phyloP scores from a whole-genome alignment of 2,113 vertebrate species.

The Chamaetylas fuelleborni region DNA sequence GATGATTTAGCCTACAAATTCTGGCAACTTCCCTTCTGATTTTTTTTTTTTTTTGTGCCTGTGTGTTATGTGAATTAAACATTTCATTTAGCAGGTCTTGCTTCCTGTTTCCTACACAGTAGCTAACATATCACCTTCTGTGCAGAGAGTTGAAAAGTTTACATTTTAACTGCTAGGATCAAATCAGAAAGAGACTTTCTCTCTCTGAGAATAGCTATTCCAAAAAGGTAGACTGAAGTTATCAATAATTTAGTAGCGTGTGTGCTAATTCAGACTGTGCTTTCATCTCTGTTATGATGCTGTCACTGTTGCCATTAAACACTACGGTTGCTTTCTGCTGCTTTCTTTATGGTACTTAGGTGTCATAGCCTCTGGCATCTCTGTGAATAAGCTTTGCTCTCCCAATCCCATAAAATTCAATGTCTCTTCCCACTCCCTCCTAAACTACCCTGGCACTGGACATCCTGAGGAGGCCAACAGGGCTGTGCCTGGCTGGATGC shows the following conservation, averaged over 20 bases:
- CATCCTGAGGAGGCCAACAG: fast-evolving
- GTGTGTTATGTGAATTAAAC: neutral
- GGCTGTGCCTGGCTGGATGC: fast-evolving
- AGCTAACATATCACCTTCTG: neutral
- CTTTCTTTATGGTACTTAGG: neutral
- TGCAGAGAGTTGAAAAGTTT: neutral
- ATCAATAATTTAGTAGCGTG: neutral
- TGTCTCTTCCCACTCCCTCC: neutral
- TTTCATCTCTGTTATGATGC: neutral
- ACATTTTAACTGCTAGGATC: neutral
- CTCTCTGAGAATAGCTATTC: neutral
- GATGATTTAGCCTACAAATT: neutral
- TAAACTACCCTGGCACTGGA: neutral
- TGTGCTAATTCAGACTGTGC: neutral
- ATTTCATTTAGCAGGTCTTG: neutral
- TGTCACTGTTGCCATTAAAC: neutral
- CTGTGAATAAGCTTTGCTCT: neutral
- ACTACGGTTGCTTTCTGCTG: neutral
- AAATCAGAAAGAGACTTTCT: neutral
- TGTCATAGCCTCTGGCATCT: neutral
- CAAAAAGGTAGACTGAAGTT: neutral
- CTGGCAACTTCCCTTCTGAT: neutral
- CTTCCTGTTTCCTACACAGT: neutral
- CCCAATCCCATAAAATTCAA: neutral
- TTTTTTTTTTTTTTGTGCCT: neutral